phyloP scores from a whole-genome alignment of 2,113 vertebrate genomes.

The Grallaria varia region DNA sequence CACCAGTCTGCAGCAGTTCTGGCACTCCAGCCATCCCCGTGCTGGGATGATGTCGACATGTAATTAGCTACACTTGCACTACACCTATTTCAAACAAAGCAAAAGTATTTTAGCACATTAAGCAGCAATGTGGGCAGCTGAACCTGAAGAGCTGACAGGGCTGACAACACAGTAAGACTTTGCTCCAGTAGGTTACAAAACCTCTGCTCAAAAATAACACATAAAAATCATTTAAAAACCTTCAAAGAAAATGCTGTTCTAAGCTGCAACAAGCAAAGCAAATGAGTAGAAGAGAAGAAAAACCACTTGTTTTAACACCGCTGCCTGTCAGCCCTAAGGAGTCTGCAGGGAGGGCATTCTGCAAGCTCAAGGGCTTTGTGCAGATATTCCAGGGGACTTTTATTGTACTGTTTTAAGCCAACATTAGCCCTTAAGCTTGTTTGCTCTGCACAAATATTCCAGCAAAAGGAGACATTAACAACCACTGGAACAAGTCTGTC shows the following conservation, averaged over 20 bases:
- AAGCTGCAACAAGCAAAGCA: neutral
- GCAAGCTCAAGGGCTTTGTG: neutral
- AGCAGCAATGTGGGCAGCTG: neutral
- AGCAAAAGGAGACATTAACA: neutral
- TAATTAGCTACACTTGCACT: neutral
- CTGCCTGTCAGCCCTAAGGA: neutral
- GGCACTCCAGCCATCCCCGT: neutral
- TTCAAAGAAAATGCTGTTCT: neutral
- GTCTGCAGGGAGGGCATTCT: neutral
- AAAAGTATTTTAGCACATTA: neutral
- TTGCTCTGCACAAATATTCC: conserved; percentile 5
- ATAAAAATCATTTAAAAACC: neutral
- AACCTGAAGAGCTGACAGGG: neutral
- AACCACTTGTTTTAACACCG: neutral
- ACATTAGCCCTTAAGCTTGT: neutral
- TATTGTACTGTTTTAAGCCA: neutral
- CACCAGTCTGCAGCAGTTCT: neutral
- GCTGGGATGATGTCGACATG: neutral
- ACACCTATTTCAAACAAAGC: neutral
- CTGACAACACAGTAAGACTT: neutral
- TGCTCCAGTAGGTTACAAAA: neutral
- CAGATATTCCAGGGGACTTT: neutral
- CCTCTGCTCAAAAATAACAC: neutral
- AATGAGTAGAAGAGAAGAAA: neutral
- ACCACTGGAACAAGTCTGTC: neutral